phyloP scores from a whole-genome alignment of 2,113 vertebrate species.

The Larimichthys polyactis region DNA sequence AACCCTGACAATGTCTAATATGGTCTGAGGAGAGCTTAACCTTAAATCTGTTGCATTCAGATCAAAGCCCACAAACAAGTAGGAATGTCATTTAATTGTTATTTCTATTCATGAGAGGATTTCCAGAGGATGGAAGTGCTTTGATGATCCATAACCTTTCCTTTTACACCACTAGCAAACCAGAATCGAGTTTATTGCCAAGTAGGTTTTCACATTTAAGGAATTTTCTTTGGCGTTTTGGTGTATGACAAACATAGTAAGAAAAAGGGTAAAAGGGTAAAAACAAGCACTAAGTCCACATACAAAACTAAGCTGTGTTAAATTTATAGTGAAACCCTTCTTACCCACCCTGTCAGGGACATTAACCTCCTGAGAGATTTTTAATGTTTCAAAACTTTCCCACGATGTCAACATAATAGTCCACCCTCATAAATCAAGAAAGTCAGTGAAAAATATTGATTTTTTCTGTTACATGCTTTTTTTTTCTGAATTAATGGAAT shows the following conservation, averaged over 20 bases:
- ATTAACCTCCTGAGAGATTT: not conserved
- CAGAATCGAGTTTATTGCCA: no score
- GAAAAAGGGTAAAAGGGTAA: no score
- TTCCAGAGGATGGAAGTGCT: not conserved
- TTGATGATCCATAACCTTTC: not conserved
- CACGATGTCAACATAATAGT: not conserved
- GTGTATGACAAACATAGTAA: no score
- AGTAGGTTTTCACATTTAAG: no score
- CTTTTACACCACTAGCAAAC: no score
- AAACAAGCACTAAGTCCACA: not conserved
- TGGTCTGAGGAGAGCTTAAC: not conserved
- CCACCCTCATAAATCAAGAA: not conserved
- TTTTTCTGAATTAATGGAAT: not conserved
- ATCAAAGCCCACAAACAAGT: not conserved
- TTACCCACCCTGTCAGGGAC: not conserved
- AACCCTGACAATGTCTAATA: no score
- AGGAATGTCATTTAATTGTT: not conserved
- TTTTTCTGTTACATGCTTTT: not conserved
- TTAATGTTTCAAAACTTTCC: not conserved
- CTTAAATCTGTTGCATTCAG: no score
- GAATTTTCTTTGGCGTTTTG: no score
- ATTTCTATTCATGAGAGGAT: not conserved
- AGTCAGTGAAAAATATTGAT: not conserved
- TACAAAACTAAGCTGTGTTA: not conserved
- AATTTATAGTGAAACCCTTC: not conserved